These are phyloP conservation scores for Hypsibius dujardini DNA, from an alignment of 1,140 invertebrate species.

Conservation along the genomic window DNA sequence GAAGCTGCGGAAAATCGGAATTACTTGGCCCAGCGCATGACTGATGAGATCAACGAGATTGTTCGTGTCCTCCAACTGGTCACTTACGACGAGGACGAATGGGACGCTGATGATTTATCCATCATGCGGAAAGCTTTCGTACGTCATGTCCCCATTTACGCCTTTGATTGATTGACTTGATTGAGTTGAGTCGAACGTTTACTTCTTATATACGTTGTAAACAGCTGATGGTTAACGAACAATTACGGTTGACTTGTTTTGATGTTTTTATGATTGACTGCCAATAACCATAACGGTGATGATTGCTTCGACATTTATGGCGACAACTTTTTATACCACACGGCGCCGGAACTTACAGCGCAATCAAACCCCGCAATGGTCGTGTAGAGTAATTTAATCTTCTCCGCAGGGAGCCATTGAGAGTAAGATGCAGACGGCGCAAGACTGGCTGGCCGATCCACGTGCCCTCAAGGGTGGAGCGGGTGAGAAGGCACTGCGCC, in stretches of 20 bases:
- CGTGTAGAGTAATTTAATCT: slow-evolving; percentile 9
- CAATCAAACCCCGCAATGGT: too few species aligned
- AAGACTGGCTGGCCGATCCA: slow-evolving; percentile 80
- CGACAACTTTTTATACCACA: too few species aligned
- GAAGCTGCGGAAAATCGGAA: slow-evolving; percentile 93
- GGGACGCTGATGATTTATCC: slow-evolving; percentile 79
- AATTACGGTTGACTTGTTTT: too few species aligned
- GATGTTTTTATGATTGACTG: too few species aligned
- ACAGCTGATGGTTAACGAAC: too few species aligned
- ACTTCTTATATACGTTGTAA: too few species aligned
- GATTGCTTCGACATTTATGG: too few species aligned
- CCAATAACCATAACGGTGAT: too few species aligned
- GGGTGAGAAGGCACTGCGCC: slow-evolving; percentile 76
- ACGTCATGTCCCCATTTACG: too few species aligned
- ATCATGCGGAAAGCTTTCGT: slow-evolving; percentile 60
- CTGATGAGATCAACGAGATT: slow-evolving; percentile 94
- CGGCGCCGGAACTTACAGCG: too few species aligned
- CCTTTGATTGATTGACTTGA: too few species aligned
- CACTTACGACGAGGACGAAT: slow-evolving; percentile 95
- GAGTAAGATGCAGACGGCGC: slow-evolving; percentile 69
- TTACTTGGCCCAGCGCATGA: slow-evolving; percentile 81
- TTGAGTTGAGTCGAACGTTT: too few species aligned
- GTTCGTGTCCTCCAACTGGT: slow-evolving; percentile 90
- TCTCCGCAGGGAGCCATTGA: slow-evolving; percentile 57
- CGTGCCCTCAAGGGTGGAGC: slow-evolving; percentile 65